Base-by-base conservation (phyloP, 1,140 invertebrate species). In the Mesaphorura yosii region DNA sequence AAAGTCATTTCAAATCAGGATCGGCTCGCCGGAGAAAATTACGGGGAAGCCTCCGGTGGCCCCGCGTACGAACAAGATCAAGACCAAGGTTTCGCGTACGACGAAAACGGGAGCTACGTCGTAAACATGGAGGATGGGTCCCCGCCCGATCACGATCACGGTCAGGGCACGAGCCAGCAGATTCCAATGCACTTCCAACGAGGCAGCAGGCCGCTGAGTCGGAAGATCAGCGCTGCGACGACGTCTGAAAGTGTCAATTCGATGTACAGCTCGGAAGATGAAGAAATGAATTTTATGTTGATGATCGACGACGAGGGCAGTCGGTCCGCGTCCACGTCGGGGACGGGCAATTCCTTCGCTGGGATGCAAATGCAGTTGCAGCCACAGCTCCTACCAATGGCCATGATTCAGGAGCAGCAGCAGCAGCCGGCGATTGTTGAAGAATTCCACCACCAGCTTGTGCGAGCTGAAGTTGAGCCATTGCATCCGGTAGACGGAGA, bases 191-290 rank as follows among this genome's bases (percentile, higher is more conserved):
- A n/a, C n/a, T n/a, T n/a, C n/a, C n/a, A n/a, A n/a, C n/a, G n/a
- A n/a, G n/a, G n/a, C n/a, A n/a, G n/a, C n/a, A n/a, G n/a, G n/a
- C n/a, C n/a, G n/a, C n/a, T n/a, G n/a, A n/a, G n/a, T 34, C 31
- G 31, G 10, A 34, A n/a, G 31, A n/a, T 10, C 10, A 34, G 31
- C n/a, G 31, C 10, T 10, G 31, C 31, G 10, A 34, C 31, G 31
- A 34, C 31, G 10, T 34, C 31, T 10, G 68, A 68, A n/a, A n/a
- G n/a, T n/a, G n/a, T n/a, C n/a, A n/a, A n/a, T 25, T 64, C 58
- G 67, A 63, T 41, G 41, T 73, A 77, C 48, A 78, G 81, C 57
- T 84, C 83, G 63, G 82, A 86, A 65, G 79, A 54, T n/a, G 53
- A 54, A n/a, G 53, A 48, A 22, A 15, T 1, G 1, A 26, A 45